Percentiles rank a stretch among this genome's conserved stretches.
Evolutionary conservation across 2,797 vertebrate species (phyloP).

Genomic region (Tokudaia muenninki): DNA sequence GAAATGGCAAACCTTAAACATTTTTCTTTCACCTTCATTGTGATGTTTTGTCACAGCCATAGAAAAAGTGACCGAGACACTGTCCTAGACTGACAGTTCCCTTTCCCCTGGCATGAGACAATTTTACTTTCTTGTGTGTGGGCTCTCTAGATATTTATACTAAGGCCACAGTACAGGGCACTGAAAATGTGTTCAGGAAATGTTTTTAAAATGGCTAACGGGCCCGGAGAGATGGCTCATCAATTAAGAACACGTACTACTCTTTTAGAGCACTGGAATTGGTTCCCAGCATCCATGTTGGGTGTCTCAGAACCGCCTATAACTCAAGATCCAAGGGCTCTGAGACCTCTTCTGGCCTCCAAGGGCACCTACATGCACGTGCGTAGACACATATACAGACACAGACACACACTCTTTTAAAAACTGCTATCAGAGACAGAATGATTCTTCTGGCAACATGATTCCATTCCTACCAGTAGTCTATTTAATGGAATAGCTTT

Average conservation of each 20-base stretch:
- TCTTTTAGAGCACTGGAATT: not conserved
- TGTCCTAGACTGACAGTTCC: not conserved
- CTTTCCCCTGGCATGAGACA: not conserved
- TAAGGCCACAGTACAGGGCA: not conserved
- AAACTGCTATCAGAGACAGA: slow-evolving; percentile 8
- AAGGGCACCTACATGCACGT: not conserved
- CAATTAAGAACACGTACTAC: not conserved
- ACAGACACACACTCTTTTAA: not conserved
- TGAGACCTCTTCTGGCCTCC: not conserved
- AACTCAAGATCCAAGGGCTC: not conserved
- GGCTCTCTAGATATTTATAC: not conserved
- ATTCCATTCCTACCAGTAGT: slow-evolving; percentile 10
- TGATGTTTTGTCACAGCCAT: not conserved
- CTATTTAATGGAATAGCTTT: slow-evolving; percentile 39
- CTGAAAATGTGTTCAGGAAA: slow-evolving; percentile 40
- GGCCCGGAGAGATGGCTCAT: not conserved
- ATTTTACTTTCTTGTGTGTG: slow-evolving; percentile 18
- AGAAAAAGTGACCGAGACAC: not conserved
- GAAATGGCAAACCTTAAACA: not conserved
- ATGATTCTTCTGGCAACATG: slow-evolving; percentile 44
- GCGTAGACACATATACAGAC: not conserved
- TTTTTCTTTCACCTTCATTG: not conserved
- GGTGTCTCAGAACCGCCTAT: not conserved
- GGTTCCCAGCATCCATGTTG: not conserved
- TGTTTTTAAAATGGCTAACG: not conserved